Evolutionary conservation across 1,140 invertebrate genomes (phyloP).

Genomic region (Neodiprion virginianus): DNA sequence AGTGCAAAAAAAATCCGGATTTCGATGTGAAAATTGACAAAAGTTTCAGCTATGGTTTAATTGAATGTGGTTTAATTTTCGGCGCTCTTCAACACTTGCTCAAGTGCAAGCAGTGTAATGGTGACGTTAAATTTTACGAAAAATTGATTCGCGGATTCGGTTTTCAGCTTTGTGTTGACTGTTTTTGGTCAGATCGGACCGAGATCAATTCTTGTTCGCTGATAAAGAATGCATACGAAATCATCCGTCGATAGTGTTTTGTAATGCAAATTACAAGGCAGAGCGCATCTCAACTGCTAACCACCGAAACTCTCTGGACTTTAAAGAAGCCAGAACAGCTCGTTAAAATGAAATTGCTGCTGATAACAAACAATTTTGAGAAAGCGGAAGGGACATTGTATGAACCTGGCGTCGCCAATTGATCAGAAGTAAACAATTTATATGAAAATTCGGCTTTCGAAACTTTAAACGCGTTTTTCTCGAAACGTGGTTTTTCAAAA

Average conservation of each 20-base stretch:
- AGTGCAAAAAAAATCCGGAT: constrained; percentile 18
- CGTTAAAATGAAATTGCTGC: constrained; percentile 4
- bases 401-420: not conserved
- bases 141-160: constrained; percentile 18
- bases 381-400: constrained; percentile 16
- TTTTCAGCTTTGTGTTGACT: constrained; percentile 24
- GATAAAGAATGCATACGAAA: constrained; percentile 27
- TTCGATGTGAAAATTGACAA: constrained; percentile 19
- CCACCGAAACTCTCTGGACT: not conserved
- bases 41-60: constrained; percentile 18
- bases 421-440: constrained; percentile 15
- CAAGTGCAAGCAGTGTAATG: constrained; percentile 26
- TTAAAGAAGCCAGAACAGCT: constrained; percentile 1
- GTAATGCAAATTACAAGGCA: constrained; percentile 23
- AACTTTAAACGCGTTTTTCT: not conserved
- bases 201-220: constrained; percentile 20
- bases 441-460: constrained; percentile 8
- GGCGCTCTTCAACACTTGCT: constrained; percentile 13
- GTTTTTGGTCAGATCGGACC: constrained; percentile 19
- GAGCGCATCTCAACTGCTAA: not conserved
- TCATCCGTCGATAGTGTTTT: constrained; percentile 27
- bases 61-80: constrained; percentile 20
- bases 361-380: constrained; percentile 8
- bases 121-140: constrained; percentile 23
- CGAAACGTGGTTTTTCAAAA: constrained; percentile 11